Conservation (phyloP, 2,797 vertebrate species). For the Phrynocephalus vlangalii region DNA sequence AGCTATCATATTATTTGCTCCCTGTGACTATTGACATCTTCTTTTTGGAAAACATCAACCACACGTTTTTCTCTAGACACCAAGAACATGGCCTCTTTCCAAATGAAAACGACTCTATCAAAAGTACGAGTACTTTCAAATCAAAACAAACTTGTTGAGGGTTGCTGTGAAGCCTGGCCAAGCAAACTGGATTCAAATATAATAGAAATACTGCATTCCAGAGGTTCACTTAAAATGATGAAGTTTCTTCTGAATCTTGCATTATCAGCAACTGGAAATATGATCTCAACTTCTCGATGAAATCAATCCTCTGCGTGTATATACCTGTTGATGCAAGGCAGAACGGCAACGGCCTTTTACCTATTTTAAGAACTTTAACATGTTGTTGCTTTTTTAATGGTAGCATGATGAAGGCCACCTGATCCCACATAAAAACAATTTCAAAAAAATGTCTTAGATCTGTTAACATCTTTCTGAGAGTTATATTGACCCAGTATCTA, state of each 20-base stretch:
- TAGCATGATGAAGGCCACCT: neutral
- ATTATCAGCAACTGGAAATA: constrained; percentile 19
- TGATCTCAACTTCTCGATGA: neutral
- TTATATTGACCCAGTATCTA: neutral
- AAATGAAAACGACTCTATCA: neutral
- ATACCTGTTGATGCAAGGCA: neutral
- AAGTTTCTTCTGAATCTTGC: neutral
- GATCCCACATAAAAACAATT: neutral
- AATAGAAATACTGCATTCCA: constrained; percentile 42
- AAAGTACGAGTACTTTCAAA: constrained; percentile 45
- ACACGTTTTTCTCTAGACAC: neutral
- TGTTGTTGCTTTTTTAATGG: neutral
- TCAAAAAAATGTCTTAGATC: neutral
- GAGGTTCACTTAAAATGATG: neutral
- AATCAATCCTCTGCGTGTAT: neutral
- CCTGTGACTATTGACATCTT: neutral
- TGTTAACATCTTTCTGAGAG: neutral
- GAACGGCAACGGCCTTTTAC: neutral
- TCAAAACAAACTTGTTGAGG: neutral
- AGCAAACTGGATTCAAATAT: constrained; percentile 21
- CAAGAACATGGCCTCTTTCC: neutral
- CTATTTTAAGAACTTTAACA: neutral
- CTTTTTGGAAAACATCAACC: neutral
- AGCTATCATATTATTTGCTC: neutral
- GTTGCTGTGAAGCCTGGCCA: constrained; percentile 10